phyloP scores from a whole-genome alignment of 2,888 invertebrate species.

The Acrocyrtus sp. region DNA sequence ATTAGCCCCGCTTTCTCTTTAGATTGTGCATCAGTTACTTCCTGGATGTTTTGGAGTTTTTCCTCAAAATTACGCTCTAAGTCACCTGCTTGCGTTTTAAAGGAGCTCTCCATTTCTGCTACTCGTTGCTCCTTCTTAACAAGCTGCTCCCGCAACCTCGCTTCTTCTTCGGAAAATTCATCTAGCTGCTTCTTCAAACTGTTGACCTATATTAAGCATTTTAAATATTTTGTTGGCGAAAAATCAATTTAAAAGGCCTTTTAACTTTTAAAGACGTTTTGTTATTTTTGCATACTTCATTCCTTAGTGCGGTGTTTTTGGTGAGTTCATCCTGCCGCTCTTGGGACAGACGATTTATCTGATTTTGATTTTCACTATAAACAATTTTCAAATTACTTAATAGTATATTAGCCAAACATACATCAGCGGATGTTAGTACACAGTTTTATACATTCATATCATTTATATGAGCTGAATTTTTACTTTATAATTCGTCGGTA shows the following conservation, averaged over 20 bases:
- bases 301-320: conserved; percentile 7
- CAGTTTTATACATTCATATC: background rate
- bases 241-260: no score
- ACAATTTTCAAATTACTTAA: background rate
- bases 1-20: conserved; percentile 17
- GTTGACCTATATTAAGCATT: no score
- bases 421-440: no score
- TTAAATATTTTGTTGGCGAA: no score
- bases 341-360: conserved; percentile 26
- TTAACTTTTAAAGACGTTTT: no score
- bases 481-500: conserved; percentile 38
- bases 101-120: conserved; percentile 8
- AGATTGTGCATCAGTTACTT: conserved; percentile 3
- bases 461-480: background rate
- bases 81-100: conserved; percentile 18
- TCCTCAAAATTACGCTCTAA: conserved; percentile 26
- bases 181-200: conserved; percentile 17
- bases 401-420: no score
- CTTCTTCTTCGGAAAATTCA: background rate
- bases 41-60: conserved; percentile 25
- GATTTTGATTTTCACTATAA: conserved; percentile 42
- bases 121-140: conserved; percentile 13
- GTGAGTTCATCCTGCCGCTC: conserved; percentile 30
- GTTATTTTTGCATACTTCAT: conserved; percentile 14
- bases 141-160: background rate